Conservation (phyloP, 1,140 invertebrate species). For the Micrasema longulum region DNA sequence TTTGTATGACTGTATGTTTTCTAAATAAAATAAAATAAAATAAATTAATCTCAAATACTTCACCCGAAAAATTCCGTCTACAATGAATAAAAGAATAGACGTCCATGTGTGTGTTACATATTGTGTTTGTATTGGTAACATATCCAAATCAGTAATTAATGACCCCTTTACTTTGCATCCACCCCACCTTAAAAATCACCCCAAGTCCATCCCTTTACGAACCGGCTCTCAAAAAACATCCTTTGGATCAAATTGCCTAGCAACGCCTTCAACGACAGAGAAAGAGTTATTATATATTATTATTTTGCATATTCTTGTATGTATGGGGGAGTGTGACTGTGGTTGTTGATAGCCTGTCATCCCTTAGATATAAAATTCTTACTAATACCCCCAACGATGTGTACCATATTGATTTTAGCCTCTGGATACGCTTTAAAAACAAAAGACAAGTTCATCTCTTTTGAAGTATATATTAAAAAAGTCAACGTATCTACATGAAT, state of each 20-base stretch:
- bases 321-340: constrained; percentile 11
- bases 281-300: constrained; percentile 40
- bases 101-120: constrained; percentile 35
- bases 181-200: constrained; percentile 67
- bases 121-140: constrained; percentile 31
- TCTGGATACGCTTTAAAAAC: no score
- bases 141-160: constrained; percentile 56
- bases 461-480: no score
- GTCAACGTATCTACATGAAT: no score
- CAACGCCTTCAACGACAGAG: constrained; percentile 35
- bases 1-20: no score
- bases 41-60: no score
- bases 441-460: no score
- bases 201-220: constrained; percentile 7
- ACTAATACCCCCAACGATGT: no score
- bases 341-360: constrained; percentile 28
- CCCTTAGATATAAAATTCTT: constrained; percentile 13
- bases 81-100: constrained; percentile 3
- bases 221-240: constrained; percentile 29
- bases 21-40: no score
- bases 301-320: constrained; percentile 28
- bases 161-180: constrained; percentile 60
- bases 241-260: constrained; percentile 37
- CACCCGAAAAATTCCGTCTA: constrained; percentile 17
- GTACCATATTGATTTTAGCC: no score